Evolutionary conservation across 2,888 invertebrate genomes (phyloP).

Genomic region (Nesidiocoris tenuis): DNA sequence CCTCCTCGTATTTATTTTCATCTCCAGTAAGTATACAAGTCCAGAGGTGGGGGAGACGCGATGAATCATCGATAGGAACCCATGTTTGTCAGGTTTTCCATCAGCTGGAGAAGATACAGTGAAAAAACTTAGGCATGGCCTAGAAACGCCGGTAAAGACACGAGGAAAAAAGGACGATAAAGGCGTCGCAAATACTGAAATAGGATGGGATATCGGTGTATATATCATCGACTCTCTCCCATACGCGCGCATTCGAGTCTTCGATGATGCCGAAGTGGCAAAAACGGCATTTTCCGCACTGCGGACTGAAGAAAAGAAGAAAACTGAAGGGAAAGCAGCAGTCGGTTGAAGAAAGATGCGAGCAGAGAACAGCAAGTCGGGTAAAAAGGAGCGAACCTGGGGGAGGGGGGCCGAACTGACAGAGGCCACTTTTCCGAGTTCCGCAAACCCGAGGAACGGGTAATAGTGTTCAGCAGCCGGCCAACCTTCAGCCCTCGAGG

Average conservation of each 20-base stretch:
- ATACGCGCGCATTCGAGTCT: not conserved
- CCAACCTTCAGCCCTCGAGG: not conserved
- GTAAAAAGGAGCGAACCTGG: not conserved
- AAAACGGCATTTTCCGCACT: slow-evolving; percentile 31
- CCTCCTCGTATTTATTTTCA: too few species aligned
- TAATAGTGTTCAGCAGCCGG: not conserved
- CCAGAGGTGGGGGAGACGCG: not conserved
- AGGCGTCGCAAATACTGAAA: not conserved
- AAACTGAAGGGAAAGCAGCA: not conserved
- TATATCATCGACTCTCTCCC: not conserved
- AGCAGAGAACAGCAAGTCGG: not conserved
- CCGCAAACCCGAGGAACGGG: not conserved
- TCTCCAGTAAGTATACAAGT: not conserved
- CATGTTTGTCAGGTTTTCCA: not conserved
- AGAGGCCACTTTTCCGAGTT: not conserved
- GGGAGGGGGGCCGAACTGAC: not conserved
- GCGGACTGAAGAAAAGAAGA: slow-evolving; percentile 12
- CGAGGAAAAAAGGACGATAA: not conserved
- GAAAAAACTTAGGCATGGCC: not conserved
- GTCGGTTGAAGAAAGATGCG: not conserved
- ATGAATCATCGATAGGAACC: not conserved
- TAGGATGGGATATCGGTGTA: not conserved
- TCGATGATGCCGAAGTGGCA: not conserved
- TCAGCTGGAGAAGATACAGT: not conserved
- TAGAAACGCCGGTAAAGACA: not conserved